phyloP scores from a whole-genome alignment of 2,797 vertebrate genomes.

The Megalops cyprinoides region DNA sequence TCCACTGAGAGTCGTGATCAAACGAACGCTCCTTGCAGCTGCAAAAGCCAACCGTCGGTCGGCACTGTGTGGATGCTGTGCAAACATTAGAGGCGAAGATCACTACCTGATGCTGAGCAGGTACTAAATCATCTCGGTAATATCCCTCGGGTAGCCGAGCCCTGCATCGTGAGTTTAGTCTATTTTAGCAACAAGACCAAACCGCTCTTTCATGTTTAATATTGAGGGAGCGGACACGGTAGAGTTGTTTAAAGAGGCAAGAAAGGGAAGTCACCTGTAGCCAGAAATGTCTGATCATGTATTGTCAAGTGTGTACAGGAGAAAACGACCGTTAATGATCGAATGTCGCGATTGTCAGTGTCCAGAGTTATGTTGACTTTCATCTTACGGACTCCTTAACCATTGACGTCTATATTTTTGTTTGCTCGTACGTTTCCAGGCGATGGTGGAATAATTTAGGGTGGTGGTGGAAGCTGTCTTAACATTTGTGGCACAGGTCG shows the following conservation, averaged over 20 bases:
- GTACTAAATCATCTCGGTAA: background rate
- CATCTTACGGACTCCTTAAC: background rate
- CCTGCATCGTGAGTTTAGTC: conserved; percentile 30
- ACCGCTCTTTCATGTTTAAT: conserved; percentile 20
- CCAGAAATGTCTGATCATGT: conserved; percentile 25
- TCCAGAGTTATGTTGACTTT: conserved; percentile 7
- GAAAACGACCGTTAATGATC: conserved; percentile 21
- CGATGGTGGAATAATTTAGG: conserved; percentile 33
- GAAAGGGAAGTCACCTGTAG: conserved; percentile 38
- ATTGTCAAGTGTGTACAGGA: conserved; percentile 20
- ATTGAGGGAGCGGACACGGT: background rate
- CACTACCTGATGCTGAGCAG: conserved; percentile 7
- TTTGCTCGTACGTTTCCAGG: conserved; percentile 41
- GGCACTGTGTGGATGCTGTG: background rate
- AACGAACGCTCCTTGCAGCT: background rate
- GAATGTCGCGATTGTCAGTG: conserved; percentile 27
- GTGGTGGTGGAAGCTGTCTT: conserved; percentile 39
- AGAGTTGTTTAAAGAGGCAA: conserved; percentile 32
- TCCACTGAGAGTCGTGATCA: background rate
- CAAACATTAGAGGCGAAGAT: conserved; percentile 5
- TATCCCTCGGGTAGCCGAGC: background rate
- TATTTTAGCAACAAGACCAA: background rate
- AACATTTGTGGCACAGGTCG: conserved; percentile 34
- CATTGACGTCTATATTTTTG: background rate
- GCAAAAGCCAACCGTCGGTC: background rate